A percentile compares a stretch with the other conserved stretches of the same genome.
Evolutionary conservation across 2,888 invertebrate species (phyloP).

Genomic region (Melitaea athalia): DNA sequence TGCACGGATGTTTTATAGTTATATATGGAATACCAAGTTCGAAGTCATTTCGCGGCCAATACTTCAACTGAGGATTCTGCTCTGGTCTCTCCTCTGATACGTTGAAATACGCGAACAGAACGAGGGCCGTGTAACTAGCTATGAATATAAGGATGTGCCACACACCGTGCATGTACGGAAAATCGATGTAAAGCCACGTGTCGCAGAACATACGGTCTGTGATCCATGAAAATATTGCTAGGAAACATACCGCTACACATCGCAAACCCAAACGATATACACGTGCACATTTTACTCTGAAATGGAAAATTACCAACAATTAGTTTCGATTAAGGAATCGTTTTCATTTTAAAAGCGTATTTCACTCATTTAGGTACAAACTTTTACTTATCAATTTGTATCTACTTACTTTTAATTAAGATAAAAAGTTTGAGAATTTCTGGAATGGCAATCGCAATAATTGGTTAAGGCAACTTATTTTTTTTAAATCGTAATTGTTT

Average conservation of each 20-base stretch:
- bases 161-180: slow-evolving; percentile 91
- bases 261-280: slow-evolving; percentile 88
- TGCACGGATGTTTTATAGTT: slow-evolving; percentile 83
- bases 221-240: slow-evolving; percentile 90
- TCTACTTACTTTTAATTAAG: not conserved
- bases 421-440: too few relatives aligned
- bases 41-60: slow-evolving; percentile 90
- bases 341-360: not conserved
- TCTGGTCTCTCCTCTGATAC: slow-evolving; percentile 88
- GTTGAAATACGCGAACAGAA: slow-evolving; percentile 90
- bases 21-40: slow-evolving; percentile 90
- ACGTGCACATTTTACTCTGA: slow-evolving; percentile 82
- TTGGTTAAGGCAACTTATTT: too few relatives aligned
- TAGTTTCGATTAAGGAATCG: not conserved
- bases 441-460: too few relatives aligned
- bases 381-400: not conserved
- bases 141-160: slow-evolving; percentile 93
- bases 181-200: slow-evolving; percentile 88
- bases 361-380: not conserved
- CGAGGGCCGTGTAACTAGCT: slow-evolving; percentile 88
- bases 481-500: too few relatives aligned
- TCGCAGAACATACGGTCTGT: slow-evolving; percentile 90
- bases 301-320: slow-evolving; percentile 30
- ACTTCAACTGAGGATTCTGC: slow-evolving; percentile 85
- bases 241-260: slow-evolving; percentile 85